Base-by-base conservation (phyloP, 2,797 vertebrate genomes). In the Clamator glandarius region DNA sequence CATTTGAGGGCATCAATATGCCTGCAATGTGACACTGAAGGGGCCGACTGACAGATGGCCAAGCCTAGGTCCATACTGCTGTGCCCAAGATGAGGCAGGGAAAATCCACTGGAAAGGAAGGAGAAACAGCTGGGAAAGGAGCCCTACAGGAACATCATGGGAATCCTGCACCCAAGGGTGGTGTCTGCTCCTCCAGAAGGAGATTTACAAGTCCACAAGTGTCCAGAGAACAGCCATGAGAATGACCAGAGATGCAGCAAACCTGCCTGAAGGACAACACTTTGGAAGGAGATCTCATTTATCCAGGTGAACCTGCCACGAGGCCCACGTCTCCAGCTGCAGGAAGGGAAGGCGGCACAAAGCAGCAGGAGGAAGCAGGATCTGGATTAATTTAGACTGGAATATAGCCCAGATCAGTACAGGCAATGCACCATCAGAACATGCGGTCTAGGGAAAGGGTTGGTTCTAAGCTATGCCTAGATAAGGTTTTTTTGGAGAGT, bases 1-100 rank as follows among this genome's bases (percentile, higher is more conserved):
- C 4, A 36, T 19, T 16, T 2, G 15, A 3, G 1, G 35, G 10
- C 0, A 0, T 64, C 2, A n/a, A n/a, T n/a, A n/a, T n/a, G n/a
- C n/a, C n/a, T 14, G 42, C 33, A 4, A 44, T 3, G 3, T 3
- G 33, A 16, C 6, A 9, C 36, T 8, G 11, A 8, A 42, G 24
- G 31, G 36, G 36, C 59, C 33, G 31, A 36, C 5, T 5, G 3
- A 18, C 17, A 21, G 11, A 18, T 1, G 11, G 59, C 39, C 31
- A 17, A 31, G 26, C 11, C 44, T 2, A 8, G 21, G 29, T 18
- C 42, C 44, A 26, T 17, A 33, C 42, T 2, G 7, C 46, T 1
- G 1, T 4, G 15, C 51, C 23, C 14, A 31, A 24, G 41, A 33
- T 2, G 2, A 11, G 51, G 19, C 4, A 35, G 29, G 35, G 23